These are phyloP conservation scores for Pyrgus malvae DNA, from an alignment of 2,888 invertebrate genomes.

Conservation along the genomic window DNA sequence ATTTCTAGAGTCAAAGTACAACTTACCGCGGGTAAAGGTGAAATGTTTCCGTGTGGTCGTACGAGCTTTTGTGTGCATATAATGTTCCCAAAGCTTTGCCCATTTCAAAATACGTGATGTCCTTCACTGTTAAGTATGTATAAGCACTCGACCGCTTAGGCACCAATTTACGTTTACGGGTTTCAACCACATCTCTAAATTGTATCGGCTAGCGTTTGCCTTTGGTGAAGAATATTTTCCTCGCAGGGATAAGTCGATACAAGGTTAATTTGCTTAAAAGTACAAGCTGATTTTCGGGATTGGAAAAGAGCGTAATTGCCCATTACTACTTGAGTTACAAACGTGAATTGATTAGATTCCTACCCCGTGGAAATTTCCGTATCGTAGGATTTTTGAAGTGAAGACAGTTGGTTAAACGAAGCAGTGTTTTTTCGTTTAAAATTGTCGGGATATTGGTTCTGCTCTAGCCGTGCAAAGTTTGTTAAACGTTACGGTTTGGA, in stretches of 20 bases:
- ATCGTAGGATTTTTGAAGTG: slow-evolving; percentile 5
- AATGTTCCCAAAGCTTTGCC: slow-evolving; percentile 44
- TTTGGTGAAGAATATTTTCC: slow-evolving; percentile 30
- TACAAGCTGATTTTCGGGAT: slow-evolving; percentile 6
- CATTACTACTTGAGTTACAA: slow-evolving; percentile 15
- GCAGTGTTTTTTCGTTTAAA: slow-evolving; percentile 18
- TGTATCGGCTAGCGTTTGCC: slow-evolving; percentile 48
- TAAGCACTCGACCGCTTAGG: slow-evolving; percentile 51
- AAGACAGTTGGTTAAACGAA: slow-evolving; percentile 1
- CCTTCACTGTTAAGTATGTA: slow-evolving; percentile 48
- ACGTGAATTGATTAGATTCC: slow-evolving; percentile 6
- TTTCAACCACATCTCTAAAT: slow-evolving; percentile 44
- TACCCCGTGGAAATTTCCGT: slow-evolving; percentile 5
- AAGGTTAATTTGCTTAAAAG: slow-evolving; percentile 21
- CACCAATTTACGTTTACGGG: slow-evolving; percentile 59
- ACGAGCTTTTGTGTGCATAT: slow-evolving; percentile 48
- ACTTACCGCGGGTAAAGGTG: slow-evolving; percentile 50
- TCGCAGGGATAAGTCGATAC: slow-evolving; percentile 12
- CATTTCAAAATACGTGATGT: slow-evolving; percentile 50
- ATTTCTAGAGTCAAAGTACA: slow-evolving; percentile 53
- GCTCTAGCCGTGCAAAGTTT: slow-evolving; percentile 18
- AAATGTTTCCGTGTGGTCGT: slow-evolving; percentile 39
- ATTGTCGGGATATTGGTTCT: slow-evolving; percentile 15
- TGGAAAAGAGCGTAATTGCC: slow-evolving; percentile 3
- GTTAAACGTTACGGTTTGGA: slow-evolving; percentile 18